Conservation (phyloP, 2,113 vertebrate species). For the Tautogolabrus adspersus region DNA sequence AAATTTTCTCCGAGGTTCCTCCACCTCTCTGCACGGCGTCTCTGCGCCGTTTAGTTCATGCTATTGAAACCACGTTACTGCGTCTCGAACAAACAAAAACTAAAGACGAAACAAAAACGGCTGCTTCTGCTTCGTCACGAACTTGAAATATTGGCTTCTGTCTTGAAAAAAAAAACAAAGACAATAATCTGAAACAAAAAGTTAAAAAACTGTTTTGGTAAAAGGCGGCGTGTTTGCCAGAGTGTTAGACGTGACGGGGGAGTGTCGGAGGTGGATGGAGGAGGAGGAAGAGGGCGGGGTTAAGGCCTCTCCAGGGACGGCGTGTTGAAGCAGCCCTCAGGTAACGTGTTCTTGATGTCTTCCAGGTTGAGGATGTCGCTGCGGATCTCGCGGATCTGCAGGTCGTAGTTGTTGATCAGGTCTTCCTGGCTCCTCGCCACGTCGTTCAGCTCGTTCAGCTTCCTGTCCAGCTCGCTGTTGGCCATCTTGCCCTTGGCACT, state of each 20-base stretch:
- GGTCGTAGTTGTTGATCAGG: conserved; percentile 91
- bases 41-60: conserved; percentile 44
- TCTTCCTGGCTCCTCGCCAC: conserved; percentile 90
- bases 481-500: conserved; percentile 91
- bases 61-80: conserved; percentile 39
- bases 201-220: conserved; percentile 83
- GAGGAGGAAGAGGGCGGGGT: conserved; percentile 13
- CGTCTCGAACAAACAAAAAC: background rate
- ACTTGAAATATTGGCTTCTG: conserved; percentile 49
- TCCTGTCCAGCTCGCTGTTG: conserved; percentile 88
- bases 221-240: conserved; percentile 79
- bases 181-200: conserved; percentile 45
- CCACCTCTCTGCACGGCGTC: conserved; percentile 23
- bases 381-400: conserved; percentile 92
- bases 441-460: conserved; percentile 89
- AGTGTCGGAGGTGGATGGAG: conserved; percentile 30
- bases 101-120: conserved; percentile 23
- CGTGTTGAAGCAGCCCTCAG: conserved; percentile 96
- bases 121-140: conserved; percentile 53
- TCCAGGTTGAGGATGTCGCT: conserved; percentile 94
- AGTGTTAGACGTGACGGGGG: conserved; percentile 58
- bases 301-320: conserved; percentile 92
- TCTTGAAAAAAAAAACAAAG: conserved; percentile 54
- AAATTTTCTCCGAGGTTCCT: conserved; percentile 31
- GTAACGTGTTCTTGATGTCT: conserved; percentile 96